Evolutionary conservation across 2,797 vertebrate genomes (phyloP).

Genomic region (Phalloptychus januarius): DNA sequence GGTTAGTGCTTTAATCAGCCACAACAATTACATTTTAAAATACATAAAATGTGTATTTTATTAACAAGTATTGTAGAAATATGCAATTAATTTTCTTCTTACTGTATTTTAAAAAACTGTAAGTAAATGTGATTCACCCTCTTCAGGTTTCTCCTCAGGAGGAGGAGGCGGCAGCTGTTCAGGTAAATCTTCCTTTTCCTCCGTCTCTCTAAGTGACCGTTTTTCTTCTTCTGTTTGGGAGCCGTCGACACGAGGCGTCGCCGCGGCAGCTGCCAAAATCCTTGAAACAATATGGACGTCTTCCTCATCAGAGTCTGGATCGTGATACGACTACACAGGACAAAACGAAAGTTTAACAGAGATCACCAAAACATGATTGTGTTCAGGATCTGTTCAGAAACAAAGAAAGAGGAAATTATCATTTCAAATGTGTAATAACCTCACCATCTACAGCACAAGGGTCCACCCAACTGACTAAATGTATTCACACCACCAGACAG

Average conservation of each 20-base stretch:
- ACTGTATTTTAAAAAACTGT: not conserved
- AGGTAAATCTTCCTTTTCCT: constrained; percentile 80
- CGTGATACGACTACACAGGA: constrained; percentile 66
- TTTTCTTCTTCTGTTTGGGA: constrained; percentile 53
- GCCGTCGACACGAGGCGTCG: constrained; percentile 43
- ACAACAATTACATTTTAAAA: no score
- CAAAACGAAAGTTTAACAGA: not conserved
- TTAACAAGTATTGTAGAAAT: not conserved
- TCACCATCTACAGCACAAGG: not conserved
- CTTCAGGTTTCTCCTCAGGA: constrained; percentile 67
- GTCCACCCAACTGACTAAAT: not conserved
- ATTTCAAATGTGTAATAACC: not conserved
- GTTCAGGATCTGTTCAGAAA: not conserved
- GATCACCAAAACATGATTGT: not conserved
- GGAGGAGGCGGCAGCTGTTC: constrained; percentile 74
- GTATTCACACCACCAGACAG: not conserved
- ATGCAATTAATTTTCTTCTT: not conserved
- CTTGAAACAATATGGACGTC: constrained; percentile 76
- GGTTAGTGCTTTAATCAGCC: not conserved
- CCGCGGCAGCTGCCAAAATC: constrained; percentile 78
- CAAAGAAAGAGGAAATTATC: not conserved
- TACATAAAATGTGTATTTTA: not conserved
- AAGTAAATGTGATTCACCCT: constrained; percentile 53
- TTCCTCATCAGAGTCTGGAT: constrained; percentile 81
- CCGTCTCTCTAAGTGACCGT: constrained; percentile 41